Conservation (phyloP, 2,888 invertebrate species). For the Drosophila cognata region DNA sequence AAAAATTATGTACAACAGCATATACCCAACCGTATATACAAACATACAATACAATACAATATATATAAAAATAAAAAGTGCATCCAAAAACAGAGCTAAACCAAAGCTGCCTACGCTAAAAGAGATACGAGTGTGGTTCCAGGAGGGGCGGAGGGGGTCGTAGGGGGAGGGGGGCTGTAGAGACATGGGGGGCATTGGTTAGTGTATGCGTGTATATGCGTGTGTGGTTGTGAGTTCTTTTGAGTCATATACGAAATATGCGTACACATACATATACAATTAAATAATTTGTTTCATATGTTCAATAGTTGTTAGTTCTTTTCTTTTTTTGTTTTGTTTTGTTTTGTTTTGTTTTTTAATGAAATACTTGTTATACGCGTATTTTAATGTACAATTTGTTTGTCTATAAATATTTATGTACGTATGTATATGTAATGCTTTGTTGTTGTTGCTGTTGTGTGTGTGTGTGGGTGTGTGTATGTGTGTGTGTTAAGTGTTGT, state of each 20-base stretch:
- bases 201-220: constrained; percentile 7
- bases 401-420: constrained; percentile 66
- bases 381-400: constrained; percentile 74
- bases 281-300: constrained; percentile 36
- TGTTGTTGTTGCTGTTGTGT: constrained; percentile 53
- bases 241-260: constrained; percentile 30
- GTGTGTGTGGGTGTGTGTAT: constrained; percentile 42
- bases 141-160: background rate
- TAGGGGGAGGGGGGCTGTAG: background rate
- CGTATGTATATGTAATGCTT: constrained; percentile 39
- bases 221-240: constrained; percentile 12
- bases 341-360: constrained; percentile 33
- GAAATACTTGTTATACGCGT: constrained; percentile 52
- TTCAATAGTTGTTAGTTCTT: constrained; percentile 46
- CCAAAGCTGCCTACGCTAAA: constrained; percentile 69
- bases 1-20: constrained; percentile 57
- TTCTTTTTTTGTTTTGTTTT: constrained; percentile 5
- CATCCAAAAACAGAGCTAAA: constrained; percentile 74
- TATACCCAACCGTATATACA: constrained; percentile 25
- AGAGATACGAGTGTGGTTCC: constrained; percentile 9
- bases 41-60: constrained; percentile 30
- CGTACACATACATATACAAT: constrained; percentile 34
- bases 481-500: constrained; percentile 10
- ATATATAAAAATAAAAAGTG: constrained; percentile 58
- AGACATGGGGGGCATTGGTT: background rate